These are phyloP conservation scores for Notarius lentiginosus DNA, from an alignment of 2,113 vertebrate species.

Conservation along the genomic window DNA sequence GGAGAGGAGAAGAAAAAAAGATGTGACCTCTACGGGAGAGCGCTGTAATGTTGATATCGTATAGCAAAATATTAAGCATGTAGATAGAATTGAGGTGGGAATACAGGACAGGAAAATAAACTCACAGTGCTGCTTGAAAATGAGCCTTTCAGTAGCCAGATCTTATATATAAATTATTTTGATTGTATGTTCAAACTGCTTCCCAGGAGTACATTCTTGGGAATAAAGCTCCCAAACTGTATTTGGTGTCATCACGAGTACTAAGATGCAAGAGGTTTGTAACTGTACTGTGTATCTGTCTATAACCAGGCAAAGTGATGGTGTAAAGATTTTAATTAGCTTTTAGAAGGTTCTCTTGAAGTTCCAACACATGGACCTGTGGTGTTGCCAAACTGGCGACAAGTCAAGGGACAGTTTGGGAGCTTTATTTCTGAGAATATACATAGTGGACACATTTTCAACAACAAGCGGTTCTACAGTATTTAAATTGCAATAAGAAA, in stretches of 20 bases:
- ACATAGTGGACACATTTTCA: not conserved
- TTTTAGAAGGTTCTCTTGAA: not conserved
- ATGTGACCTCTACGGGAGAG: not conserved
- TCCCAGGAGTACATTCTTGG: not conserved
- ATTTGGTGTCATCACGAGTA: not conserved
- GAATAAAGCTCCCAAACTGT: not conserved
- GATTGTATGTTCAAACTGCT: not conserved
- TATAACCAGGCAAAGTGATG: not conserved
- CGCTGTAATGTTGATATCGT: slow-evolving; percentile 9
- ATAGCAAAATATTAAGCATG: not conserved
- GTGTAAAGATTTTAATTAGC: not conserved
- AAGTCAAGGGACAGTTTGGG: not conserved
- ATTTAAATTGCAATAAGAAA: not conserved
- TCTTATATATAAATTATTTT: not conserved
- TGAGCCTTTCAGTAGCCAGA: not conserved
- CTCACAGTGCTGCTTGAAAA: not conserved
- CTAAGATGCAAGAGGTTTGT: not conserved
- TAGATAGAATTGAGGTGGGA: not conserved
- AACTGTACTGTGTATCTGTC: not conserved
- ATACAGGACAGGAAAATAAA: not conserved
- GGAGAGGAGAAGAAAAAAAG: not conserved
- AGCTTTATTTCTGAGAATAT: not conserved
- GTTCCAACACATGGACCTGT: not conserved
- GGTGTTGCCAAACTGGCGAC: not conserved
- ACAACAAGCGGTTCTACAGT: not conserved